Percentiles rank a stretch among this genome's conserved stretches.
These are phyloP conservation scores for Zelleria hepariella DNA, from an alignment of 2,888 invertebrate genomes.

Conservation along the genomic window DNA sequence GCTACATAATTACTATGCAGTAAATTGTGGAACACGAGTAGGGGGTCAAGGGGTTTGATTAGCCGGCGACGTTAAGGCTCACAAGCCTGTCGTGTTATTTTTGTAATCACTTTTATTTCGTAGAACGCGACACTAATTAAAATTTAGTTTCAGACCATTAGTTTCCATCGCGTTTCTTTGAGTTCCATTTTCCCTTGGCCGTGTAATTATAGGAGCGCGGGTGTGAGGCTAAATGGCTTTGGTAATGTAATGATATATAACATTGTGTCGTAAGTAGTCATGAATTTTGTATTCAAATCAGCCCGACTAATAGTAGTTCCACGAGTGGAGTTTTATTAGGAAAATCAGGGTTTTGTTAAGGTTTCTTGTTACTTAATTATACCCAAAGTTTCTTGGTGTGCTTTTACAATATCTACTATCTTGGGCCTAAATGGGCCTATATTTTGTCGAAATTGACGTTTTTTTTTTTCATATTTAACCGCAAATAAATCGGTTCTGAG, in stretches of 20 bases:
- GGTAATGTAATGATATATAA: slow-evolving; percentile 67
- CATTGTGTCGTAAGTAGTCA: slow-evolving; percentile 60
- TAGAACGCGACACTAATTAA: slow-evolving; percentile 73
- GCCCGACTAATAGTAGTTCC: slow-evolving; percentile 46
- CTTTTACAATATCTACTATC: too few species aligned
- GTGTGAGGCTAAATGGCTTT: slow-evolving; percentile 67
- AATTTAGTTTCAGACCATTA: slow-evolving; percentile 72
- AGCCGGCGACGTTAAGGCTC: slow-evolving; percentile 26
- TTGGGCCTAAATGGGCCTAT: too few species aligned
- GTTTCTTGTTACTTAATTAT: not conserved
- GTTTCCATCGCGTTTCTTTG: slow-evolving; percentile 67
- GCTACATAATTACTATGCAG: slow-evolving; percentile 56
- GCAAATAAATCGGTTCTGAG: too few species aligned
- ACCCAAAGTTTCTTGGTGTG: not conserved
- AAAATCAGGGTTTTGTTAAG: too few species aligned
- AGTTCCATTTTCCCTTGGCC: slow-evolving; percentile 57
- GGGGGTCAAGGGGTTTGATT: slow-evolving; percentile 29
- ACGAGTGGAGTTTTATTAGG: slow-evolving; percentile 39
- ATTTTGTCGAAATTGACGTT: too few species aligned
- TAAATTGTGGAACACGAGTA: slow-evolving; percentile 60
- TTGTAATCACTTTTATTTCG: slow-evolving; percentile 69
- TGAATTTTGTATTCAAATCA: slow-evolving; percentile 71
- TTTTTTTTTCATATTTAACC: too few species aligned
- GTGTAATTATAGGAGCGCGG: slow-evolving; percentile 60
- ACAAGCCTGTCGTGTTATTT: slow-evolving; percentile 63